These are phyloP conservation scores for Myotis myotis DNA, from an alignment of 2,797 vertebrate species.

Conservation along the genomic window DNA sequence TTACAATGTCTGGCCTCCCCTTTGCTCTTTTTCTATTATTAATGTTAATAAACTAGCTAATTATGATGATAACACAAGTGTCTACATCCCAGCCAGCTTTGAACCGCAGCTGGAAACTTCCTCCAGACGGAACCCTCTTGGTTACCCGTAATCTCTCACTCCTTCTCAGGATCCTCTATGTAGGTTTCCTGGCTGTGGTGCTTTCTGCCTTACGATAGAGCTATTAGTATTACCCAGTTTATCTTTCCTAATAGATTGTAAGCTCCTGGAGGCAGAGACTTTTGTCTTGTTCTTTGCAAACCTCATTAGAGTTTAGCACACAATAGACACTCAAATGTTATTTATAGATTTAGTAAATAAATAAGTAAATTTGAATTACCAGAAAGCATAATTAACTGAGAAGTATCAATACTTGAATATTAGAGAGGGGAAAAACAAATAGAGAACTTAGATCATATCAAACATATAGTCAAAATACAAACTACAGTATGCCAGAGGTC, in stretches of 20 bases:
- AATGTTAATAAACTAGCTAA: background rate
- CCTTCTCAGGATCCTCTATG: background rate
- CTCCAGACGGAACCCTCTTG: background rate
- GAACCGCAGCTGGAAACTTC: background rate
- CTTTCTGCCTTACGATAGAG: background rate
- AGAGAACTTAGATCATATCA: background rate
- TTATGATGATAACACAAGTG: background rate
- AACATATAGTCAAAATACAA: background rate
- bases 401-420: background rate
- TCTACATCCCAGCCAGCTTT: background rate
- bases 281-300: background rate
- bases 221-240: background rate
- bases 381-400: conserved; percentile 39
- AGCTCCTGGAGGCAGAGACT: background rate
- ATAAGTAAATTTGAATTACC: background rate
- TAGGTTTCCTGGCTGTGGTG: background rate
- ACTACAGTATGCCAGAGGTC: background rate
- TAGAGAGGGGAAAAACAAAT: background rate
- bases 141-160: background rate
- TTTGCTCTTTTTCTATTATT: background rate
- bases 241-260: background rate
- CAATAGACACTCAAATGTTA: background rate
- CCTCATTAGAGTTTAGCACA: background rate
- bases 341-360: conserved; percentile 22
- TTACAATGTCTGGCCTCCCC: background rate